These are phyloP conservation scores for Drosophila ercepeae DNA, from an alignment of 1,140 invertebrate genomes.

Conservation along the genomic window DNA sequence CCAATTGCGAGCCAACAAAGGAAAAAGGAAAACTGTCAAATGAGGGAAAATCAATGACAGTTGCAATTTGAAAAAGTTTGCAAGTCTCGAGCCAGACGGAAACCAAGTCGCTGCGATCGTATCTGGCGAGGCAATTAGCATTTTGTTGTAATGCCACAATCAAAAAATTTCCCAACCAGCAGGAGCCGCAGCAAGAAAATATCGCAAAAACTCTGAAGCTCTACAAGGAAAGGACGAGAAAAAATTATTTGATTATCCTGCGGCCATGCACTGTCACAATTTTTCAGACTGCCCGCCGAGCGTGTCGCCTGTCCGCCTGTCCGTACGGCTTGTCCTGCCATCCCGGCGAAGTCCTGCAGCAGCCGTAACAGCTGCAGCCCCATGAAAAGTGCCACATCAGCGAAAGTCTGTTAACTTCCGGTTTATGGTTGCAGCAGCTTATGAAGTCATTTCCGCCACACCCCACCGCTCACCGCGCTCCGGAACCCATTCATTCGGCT, in stretches of 20 bases:
- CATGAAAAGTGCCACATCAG: constrained; percentile 78
- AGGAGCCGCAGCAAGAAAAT: constrained; percentile 32
- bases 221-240: constrained; percentile 27
- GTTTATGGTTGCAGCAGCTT: constrained; percentile 82
- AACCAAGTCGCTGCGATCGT: constrained; percentile 54
- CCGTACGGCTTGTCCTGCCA: not conserved
- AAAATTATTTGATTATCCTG: constrained; percentile 83
- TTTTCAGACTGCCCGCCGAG: constrained; percentile 76
- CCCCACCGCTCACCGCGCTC: constrained; percentile 28
- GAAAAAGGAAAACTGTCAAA: constrained; percentile 68
- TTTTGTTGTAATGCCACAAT: constrained; percentile 79
- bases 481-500: constrained; percentile 70
- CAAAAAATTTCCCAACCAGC: constrained; percentile 66
- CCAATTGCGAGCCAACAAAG: constrained; percentile 35
- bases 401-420: constrained; percentile 82
- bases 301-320: constrained; percentile 37
- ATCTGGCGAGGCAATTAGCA: constrained; percentile 77
- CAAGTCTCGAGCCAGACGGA: constrained; percentile 5
- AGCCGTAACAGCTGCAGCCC: constrained; percentile 22
- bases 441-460: constrained; percentile 74
- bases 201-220: constrained; percentile 36
- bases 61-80: constrained; percentile 70
- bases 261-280: constrained; percentile 81
- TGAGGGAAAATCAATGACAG: constrained; percentile 68
- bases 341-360: constrained; percentile 13